Conservation (phyloP, 2,797 vertebrate genomes). For the Avahi laniger region DNA sequence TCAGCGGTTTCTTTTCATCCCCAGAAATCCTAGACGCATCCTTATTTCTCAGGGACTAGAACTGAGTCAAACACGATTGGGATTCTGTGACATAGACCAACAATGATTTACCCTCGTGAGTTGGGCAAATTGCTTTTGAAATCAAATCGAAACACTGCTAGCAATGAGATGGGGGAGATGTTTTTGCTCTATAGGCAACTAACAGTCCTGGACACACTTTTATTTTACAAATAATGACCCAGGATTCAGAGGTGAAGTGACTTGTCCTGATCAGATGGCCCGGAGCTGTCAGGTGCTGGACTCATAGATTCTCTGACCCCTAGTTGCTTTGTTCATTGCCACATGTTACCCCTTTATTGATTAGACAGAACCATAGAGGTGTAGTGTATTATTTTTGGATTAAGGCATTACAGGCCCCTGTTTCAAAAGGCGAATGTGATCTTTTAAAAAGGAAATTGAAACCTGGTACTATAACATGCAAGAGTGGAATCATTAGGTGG, state of each 20-base stretch:
- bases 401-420: background rate
- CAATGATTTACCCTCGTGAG: background rate
- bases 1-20: background rate
- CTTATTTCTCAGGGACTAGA: background rate
- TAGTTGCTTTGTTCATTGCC: background rate
- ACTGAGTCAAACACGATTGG: background rate
- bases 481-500: background rate
- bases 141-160: background rate
- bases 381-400: background rate
- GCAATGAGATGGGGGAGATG: background rate
- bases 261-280: conserved; percentile 17
- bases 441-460: background rate
- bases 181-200: background rate
- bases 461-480: background rate
- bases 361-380: background rate
- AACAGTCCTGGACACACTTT: background rate
- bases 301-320: background rate
- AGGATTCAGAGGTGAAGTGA: background rate
- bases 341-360: background rate
- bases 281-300: background rate
- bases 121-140: background rate
- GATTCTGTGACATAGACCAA: background rate
- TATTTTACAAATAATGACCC: conserved; percentile 27
- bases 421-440: background rate
- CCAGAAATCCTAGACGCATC: background rate